These are phyloP conservation scores for Pelecanus crispus DNA, from an alignment of 2,113 vertebrate species.

Conservation along the genomic window DNA sequence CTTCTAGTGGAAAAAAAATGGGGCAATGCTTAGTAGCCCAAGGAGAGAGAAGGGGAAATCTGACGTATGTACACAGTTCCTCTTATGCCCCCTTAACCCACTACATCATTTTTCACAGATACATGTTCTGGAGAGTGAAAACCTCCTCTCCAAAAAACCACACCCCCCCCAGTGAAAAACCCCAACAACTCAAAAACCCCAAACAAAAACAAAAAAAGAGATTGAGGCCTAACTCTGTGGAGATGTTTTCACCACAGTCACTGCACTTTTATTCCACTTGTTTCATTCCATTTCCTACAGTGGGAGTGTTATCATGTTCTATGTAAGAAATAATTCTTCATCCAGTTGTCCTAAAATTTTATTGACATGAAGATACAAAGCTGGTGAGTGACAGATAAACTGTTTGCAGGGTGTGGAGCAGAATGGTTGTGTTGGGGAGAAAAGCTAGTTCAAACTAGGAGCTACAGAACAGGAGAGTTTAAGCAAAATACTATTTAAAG, in stretches of 20 bases:
- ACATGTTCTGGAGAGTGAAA: not conserved
- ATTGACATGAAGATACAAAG: not conserved
- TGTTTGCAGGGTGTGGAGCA: not conserved
- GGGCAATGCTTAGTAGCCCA: constrained; percentile 33
- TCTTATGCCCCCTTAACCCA: constrained; percentile 25
- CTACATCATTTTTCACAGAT: not conserved
- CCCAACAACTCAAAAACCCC: not conserved
- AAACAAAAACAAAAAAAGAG: not conserved
- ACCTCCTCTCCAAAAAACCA: not conserved
- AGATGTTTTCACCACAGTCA: constrained; percentile 45
- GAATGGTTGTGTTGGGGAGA: not conserved
- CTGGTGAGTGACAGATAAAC: not conserved
- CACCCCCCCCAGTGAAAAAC: not conserved
- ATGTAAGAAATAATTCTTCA: constrained; percentile 27
- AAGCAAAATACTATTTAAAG: not conserved
- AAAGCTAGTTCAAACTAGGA: constrained; percentile 4
- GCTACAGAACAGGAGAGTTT: not conserved
- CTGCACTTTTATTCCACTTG: constrained; percentile 42
- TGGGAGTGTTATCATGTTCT: constrained; percentile 27
- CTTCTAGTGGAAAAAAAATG: constrained; percentile 1
- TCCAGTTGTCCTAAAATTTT: constrained; percentile 37
- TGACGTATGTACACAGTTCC: constrained; percentile 3
- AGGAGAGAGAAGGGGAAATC: constrained; percentile 33
- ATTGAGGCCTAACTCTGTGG: constrained; percentile 42
- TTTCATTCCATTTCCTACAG: constrained; percentile 47